phyloP scores from a whole-genome alignment of 2,113 vertebrate genomes.

The Pelecanoides urinatrix region DNA sequence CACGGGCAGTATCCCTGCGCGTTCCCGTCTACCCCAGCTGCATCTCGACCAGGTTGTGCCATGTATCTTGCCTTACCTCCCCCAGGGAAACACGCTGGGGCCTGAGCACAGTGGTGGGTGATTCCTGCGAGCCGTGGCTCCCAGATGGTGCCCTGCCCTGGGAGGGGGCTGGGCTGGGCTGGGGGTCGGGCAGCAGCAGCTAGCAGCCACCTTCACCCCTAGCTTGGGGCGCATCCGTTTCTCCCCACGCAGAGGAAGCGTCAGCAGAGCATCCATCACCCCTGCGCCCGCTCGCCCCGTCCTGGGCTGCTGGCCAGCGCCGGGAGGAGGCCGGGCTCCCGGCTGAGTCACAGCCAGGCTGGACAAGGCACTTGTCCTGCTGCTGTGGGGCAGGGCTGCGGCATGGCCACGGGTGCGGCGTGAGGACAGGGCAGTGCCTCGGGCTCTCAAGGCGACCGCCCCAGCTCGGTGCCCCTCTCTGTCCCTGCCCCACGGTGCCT shows the following conservation, averaged over 20 bases:
- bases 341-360: conserved; percentile 24
- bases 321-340: not conserved
- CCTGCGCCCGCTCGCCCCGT: not conserved
- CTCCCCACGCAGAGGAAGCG: not conserved
- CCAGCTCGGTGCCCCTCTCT: not conserved
- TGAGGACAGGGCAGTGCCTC: fast-evolving
- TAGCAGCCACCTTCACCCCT: not conserved
- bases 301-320: conserved; percentile 29
- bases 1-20: fast-evolving
- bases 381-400: not conserved
- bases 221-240: not conserved
- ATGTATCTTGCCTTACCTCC: fast-evolving
- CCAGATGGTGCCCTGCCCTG: not conserved
- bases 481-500: fast-evolving
- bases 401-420: fast-evolving
- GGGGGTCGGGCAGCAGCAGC: not conserved
- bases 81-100: fast-evolving
- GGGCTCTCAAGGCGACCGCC: fast-evolving
- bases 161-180: not conserved
- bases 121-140: fast-evolving
- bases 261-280: conserved; percentile 51
- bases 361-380: not conserved
- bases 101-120: fast-evolving
- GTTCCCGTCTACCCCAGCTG: fast-evolving
- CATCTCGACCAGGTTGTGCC: not conserved